Evolutionary conservation across 2,888 invertebrate species (phyloP).

Genomic region (Julus scanicus): DNA sequence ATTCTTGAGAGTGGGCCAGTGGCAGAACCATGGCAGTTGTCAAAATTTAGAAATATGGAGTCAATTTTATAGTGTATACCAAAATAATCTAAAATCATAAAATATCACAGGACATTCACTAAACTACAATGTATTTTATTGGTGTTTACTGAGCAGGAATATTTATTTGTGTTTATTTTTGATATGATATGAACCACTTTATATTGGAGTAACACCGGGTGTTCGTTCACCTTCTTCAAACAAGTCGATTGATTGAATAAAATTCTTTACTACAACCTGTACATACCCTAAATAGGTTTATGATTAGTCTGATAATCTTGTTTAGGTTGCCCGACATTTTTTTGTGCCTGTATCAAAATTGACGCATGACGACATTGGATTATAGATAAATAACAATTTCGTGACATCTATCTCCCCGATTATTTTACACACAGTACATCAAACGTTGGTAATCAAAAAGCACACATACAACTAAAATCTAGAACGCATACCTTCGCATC

Average conservation of each 20-base stretch:
- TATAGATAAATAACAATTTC: not conserved
- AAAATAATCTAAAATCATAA: no score
- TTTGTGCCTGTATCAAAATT: not conserved
- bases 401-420: not conserved
- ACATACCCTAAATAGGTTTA: not conserved
- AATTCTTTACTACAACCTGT: not conserved
- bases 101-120: no score
- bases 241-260: not conserved
- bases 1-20: no score
- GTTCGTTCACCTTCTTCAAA: not conserved
- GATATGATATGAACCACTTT: not conserved
- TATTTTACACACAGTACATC: not conserved
- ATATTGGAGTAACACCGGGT: not conserved
- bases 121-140: no score
- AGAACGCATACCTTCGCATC: not conserved
- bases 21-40: no score
- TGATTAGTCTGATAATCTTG: not conserved
- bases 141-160: no score
- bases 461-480: not conserved
- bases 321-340: not conserved
- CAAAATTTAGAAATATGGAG: no score
- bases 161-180: no score
- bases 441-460: not conserved
- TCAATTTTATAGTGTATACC: no score
- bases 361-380: not conserved